Conservation (phyloP, 2,797 vertebrate genomes). For the Lacerta agilis region DNA sequence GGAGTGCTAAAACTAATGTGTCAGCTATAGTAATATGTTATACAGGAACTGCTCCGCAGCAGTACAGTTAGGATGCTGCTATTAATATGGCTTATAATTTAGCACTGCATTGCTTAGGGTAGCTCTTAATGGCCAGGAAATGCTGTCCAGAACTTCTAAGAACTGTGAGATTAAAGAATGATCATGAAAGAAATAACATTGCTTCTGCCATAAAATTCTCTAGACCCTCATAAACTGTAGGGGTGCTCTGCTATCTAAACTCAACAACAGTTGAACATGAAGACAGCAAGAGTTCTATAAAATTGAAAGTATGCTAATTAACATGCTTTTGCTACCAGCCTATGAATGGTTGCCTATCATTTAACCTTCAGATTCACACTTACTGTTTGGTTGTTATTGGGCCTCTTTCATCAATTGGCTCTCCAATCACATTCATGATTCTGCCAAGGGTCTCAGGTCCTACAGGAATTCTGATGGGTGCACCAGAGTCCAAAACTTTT, state of each 20-base stretch:
- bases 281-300: background rate
- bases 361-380: conserved; percentile 56
- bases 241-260: background rate
- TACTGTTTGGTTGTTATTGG: conserved; percentile 96
- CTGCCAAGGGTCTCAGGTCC: conserved; percentile 95
- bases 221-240: background rate
- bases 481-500: conserved; percentile 92
- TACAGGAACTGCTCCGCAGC: background rate
- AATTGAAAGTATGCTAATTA: background rate
- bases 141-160: background rate
- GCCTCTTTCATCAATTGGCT: conserved; percentile 96
- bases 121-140: background rate
- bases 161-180: background rate
- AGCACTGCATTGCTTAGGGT: background rate
- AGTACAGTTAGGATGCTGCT: background rate
- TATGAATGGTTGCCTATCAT: background rate
- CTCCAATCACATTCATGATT: conserved; percentile 98
- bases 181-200: background rate
- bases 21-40: too few species aligned
- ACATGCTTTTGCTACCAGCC: background rate
- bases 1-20: background rate
- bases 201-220: background rate
- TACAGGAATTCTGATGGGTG: conserved; percentile 97
- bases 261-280: background rate
- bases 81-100: background rate